Evolutionary conservation across 2,797 vertebrate species (phyloP).

Genomic region (Oreonectes daqikongensis): DNA sequence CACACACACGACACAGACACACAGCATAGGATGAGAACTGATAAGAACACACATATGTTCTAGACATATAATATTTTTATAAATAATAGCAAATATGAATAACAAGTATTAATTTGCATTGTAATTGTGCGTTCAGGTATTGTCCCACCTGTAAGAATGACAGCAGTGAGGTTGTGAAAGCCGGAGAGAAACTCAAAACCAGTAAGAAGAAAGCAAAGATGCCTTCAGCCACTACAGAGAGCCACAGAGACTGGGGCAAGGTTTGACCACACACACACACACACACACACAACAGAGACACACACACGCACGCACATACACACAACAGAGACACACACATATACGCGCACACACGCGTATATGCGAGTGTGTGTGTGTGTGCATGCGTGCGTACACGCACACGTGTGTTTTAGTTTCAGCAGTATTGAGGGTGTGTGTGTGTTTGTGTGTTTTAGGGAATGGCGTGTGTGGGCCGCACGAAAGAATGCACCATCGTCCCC

Average conservation of each 20-base stretch:
- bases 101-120: too few relatives aligned
- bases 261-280: constrained; percentile 65
- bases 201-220: constrained; percentile 99
- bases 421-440: constrained; percentile 53
- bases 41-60: too few relatives aligned
- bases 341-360: too few relatives aligned
- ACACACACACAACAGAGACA: neutral
- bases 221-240: constrained; percentile 96
- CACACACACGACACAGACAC: too few relatives aligned
- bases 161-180: constrained; percentile 96
- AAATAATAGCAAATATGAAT: too few relatives aligned
- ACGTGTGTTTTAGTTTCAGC: neutral
- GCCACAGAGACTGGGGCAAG: constrained; percentile 99
- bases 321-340: too few relatives aligned
- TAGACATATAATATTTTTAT: too few relatives aligned
- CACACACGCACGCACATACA: neutral
- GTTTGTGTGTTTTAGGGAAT: constrained; percentile 83
- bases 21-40: too few relatives aligned
- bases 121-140: constrained; percentile 80
- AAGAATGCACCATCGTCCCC: constrained; percentile 97
- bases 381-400: too few relatives aligned
- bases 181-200: constrained; percentile 95
- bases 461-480: constrained; percentile 98
- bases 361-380: too few relatives aligned
- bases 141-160: constrained; percentile 99